Base-by-base conservation (phyloP, 2,888 invertebrate species). In the Papilio gigon region DNA sequence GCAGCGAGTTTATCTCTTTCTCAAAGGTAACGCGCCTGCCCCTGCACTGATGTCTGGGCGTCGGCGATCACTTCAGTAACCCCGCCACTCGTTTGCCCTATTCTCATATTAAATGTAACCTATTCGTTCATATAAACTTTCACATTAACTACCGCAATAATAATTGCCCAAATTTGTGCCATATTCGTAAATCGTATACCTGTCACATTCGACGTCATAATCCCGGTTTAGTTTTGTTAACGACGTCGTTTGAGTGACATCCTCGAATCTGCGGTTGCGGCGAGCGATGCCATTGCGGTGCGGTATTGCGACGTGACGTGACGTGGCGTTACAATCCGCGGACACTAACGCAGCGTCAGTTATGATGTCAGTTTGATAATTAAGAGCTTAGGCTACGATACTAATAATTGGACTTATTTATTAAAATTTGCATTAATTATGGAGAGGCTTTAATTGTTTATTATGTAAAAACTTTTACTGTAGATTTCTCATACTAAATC, bases 231-330 rank as follows among this genome's bases (percentile, higher is more conserved):
- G 17, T 30, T 40, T 58, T 65, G 61, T 71, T 70, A 70, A 72
- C 68, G 67, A 67, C 70, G 68, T 56, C 47, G 76, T 77, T 75
- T 71, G 73, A 76, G 73, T 77, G 58, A 71, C 67, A 72, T 70
- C 70, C 72, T 75, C 74, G 70, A 71, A 71, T 61, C 67, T 70
- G 71, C 70, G 71, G 70, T 60, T 68, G 53, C 64, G 72, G 65
- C 70, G 73, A 75, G 72, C 71, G 73, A 73, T 71, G 62, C 59
- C 59, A 60, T 8, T 65, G 27, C 47, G 70, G 67, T 71, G 71
- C 65, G 30, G 40, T 68, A 68, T 78, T 78, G 22, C 22, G 22
- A 71, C 72, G 73, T 76, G 70, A 70, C 62, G 66, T 66, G 58
- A 14, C 56, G 25, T 65, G 56, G 58, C 58, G 58, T 20, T 65